Evolutionary conservation across 2,888 invertebrate genomes (phyloP), one percentile per base, ranked within the genome.

Genomic region (Phytoseiulus persimilis): DNA sequence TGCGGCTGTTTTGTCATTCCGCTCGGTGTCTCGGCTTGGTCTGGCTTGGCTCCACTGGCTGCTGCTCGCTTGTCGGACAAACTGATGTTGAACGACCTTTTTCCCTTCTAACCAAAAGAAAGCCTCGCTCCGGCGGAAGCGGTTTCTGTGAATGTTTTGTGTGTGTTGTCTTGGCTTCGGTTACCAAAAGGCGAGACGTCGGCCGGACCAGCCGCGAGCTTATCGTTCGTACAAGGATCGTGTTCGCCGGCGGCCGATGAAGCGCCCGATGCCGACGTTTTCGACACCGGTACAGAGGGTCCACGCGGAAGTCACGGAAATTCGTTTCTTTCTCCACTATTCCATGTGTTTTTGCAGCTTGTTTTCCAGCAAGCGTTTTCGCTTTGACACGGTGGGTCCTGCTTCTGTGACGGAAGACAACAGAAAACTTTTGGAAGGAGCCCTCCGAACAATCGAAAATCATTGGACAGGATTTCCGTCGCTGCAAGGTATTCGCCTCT

Each of bases 61-160:
- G 65, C 18, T 23, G 65, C 18, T 65, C 28, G 65, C 9, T 18
- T 65, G 65, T 14, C 65, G 65, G 28, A 14, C 65, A 28, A 28
- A 65, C 65, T 65, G 65, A 65, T 65, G 65, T 65, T 65, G 65
- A 65, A 28, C 65, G 65, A 65, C 65, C 65, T 65, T 65, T n/a
- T 65, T 65, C 28, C 18, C 65, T 23, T 65, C 65, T 65, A 65
- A 65, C 65, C 65, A 65, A 65, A 65, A 65, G 65, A 65, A 65
- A 65, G 65, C 65, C 65, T 65, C 65, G 65, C 65, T 65, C 65
- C 65, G 65, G 65, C 65, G 65, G 65, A 65, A 65, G 65, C 65
- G 65, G 65, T 65, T 65, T 65, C 65, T 65, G 65, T 65, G 65
- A 65, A 65, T 65, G 65, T 65, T 65, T 65, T 65, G 65, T 65